Evolutionary conservation across 2,888 invertebrate species (phyloP).

Genomic region (Xanthorhoe spadicearia): DNA sequence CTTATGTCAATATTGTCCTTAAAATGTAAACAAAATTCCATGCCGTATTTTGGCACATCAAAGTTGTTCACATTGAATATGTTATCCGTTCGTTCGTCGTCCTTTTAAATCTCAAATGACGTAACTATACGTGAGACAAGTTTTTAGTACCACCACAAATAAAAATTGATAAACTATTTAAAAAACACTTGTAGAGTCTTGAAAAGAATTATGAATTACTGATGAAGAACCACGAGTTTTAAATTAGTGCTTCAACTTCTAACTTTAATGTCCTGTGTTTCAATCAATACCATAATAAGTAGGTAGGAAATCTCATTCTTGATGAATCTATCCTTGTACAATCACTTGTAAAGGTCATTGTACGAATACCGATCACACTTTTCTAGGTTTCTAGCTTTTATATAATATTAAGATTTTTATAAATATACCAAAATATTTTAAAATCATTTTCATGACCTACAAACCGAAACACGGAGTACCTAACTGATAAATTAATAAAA

Average conservation of each 20-base stretch:
- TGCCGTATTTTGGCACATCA: constrained; percentile 67
- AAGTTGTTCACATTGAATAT: constrained; percentile 59
- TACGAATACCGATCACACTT: no score
- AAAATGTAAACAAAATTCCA: constrained; percentile 68
- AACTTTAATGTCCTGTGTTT: no score
- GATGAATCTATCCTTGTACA: no score
- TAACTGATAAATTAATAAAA: background rate
- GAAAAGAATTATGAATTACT: background rate
- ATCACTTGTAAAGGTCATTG: no score
- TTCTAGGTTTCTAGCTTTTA: no score
- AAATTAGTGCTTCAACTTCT: background rate
- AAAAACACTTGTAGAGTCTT: background rate
- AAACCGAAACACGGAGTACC: no score
- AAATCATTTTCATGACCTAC: no score
- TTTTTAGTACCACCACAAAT: constrained; percentile 20
- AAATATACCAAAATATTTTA: no score
- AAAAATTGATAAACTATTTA: background rate
- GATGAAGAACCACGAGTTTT: background rate
- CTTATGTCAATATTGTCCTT: constrained; percentile 1
- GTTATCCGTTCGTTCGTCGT: constrained; percentile 51
- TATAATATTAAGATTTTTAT: no score
- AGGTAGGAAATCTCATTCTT: no score
- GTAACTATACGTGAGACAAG: constrained; percentile 60
- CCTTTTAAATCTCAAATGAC: constrained; percentile 58
- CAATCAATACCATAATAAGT: no score